Base-by-base conservation (phyloP, 2,888 invertebrate species). In the Drosophila pullipes region DNA sequence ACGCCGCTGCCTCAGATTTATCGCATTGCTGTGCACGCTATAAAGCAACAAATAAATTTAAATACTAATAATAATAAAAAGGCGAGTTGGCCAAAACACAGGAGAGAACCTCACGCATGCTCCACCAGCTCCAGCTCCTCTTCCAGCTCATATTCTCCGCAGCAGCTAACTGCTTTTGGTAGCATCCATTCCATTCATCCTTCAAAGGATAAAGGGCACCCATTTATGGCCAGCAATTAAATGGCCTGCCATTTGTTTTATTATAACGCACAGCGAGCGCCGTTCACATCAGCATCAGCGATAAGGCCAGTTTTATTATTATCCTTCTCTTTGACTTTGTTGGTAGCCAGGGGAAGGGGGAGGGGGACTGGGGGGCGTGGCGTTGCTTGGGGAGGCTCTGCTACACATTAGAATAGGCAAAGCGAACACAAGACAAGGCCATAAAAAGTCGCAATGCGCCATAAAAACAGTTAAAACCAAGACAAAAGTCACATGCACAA, bases 151-250 rank as follows among this genome's bases (percentile, higher is more conserved):
- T 54, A 47, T 50, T 57, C 50, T 28, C 39, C 68, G 30, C 58
- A 55, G 33, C 50, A 33, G 69, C n/a, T 55, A 54, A 60, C 69
- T 76, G 66, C 50, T 68, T 83, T 76, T 67, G 75, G 73, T 83
- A 78, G 81, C 76, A 83, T 76, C 81, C 83, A 78, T 78, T 74
- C 74, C 77, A 73, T 67, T 54, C 68, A 65, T 64, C 76, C 82
- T 72, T 74, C 85, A 82, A 82, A 90, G 85, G 90, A 88, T 87
- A 84, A 84, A 80, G 86, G 80, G 87, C 65, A 74, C 72, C 83
- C 91, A 91, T 92, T 91, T 91, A 92, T 91, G 92, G 85, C 82
- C 91, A 89, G 89, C 91, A 92, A 92, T 91, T 91, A 91, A 91
- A 91, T 90, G 79, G 91, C 77, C 88, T 91, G 91, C 91, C 92